phyloP scores from a whole-genome alignment of 1,140 invertebrate genomes.

The Drosophila bifasciata region DNA sequence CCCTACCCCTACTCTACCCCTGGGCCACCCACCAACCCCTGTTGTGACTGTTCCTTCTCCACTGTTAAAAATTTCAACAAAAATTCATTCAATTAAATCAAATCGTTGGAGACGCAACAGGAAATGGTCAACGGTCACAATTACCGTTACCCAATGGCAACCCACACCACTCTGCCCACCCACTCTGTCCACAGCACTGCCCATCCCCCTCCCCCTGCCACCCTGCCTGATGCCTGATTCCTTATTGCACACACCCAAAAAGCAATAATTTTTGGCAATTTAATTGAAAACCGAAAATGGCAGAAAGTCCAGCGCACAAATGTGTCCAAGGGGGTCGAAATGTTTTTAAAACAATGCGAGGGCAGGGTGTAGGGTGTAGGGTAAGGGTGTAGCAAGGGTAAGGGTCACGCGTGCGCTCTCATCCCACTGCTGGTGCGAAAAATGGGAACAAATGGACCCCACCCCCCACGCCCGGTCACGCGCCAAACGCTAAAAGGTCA shows the following conservation, averaged over 20 bases:
- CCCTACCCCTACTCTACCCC: too few species aligned
- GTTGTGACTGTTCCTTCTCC: neutral
- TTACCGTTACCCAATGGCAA: constrained; percentile 26
- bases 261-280: constrained; percentile 53
- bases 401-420: constrained; percentile 36
- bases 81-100: constrained; percentile 39
- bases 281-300: constrained; percentile 48
- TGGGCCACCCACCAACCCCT: neutral
- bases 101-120: constrained; percentile 36
- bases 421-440: constrained; percentile 3
- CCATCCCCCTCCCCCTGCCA: neutral
- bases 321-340: constrained; percentile 7
- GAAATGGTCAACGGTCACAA: constrained; percentile 30
- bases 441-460: constrained; percentile 47
- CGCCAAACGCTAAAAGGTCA: constrained; percentile 57
- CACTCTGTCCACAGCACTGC: neutral
- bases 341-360: constrained; percentile 22
- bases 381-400: too few species aligned
- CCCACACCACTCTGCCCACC: neutral
- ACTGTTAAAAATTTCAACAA: constrained; percentile 18
- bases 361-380: neutral
- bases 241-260: constrained; percentile 14
- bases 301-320: constrained; percentile 12
- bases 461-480: too few species aligned
- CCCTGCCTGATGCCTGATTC: neutral